Evolutionary conservation across 2,888 invertebrate species (phyloP), one percentile per base, ranked within the genome.

Genomic region (Caenorhabditis sp.): DNA sequence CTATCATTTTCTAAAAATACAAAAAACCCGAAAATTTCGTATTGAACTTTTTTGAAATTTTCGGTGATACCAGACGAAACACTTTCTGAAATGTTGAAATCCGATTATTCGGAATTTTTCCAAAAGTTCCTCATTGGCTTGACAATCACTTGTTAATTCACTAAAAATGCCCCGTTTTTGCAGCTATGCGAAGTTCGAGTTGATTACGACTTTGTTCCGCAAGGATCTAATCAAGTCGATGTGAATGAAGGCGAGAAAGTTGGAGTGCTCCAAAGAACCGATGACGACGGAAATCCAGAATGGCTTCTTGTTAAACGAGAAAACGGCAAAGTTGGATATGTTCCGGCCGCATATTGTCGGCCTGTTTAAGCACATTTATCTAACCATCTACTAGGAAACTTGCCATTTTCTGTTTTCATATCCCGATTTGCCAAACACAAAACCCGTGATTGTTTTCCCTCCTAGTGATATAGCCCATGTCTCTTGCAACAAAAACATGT

Each of bases 281-380:
- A 84, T 51, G 82, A 84, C 49, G 81, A 78, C 27, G 83, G 84
- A 17, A 84, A 83, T 55, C 63, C 69, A 5, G 83, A 84, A 68
- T 84, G 84, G 84, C 71, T 81, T 37, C 65, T 82, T 8, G 78
- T 84, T 19, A 76, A 75, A 60, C 61, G 76, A 12, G 19, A 58
- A 21, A 65, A 59, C 14, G 70, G 70, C 10, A 58, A 69, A 58
- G 68, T 68, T 19, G 83, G 83, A 49, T 83, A 83, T 61, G 82
- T 83, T 5, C 83, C 83, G 14, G 78, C 83, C 19, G 80, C 80
- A 26, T 83, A 82, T 59, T 79, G 77, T 66, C 64, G 73, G 58
- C 68, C 67, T 14, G 27, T 54, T 26, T 77, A 60, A 72, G 10
- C 31, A 31, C 10, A 10, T 14, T 8, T 43, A 14, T 53, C 61